Evolutionary conservation across 35 echinoderm and acorn worm species (phyloP).

Genomic region (Ophioderma brevispina): DNA sequence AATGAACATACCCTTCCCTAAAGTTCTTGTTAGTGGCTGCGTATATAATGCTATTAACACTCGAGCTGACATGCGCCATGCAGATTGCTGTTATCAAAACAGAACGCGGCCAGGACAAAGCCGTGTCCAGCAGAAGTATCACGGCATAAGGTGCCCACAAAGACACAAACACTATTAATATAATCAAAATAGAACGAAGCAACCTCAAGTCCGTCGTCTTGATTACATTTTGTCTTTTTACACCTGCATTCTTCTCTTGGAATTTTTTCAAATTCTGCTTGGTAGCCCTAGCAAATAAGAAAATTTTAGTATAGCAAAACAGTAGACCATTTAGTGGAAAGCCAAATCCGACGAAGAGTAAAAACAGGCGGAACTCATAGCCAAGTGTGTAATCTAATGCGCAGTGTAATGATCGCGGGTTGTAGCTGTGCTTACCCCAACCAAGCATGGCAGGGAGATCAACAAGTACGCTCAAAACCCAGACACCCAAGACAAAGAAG

Average conservation of each 20-base stretch:
- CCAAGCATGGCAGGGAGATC: constrained; percentile 62
- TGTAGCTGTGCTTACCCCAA: constrained; percentile 78
- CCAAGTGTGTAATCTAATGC: constrained; percentile 64
- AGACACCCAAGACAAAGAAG: constrained; percentile 25
- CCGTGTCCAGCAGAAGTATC: constrained; percentile 61
- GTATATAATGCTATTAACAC: constrained; percentile 82
- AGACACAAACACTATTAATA: constrained; percentile 66
- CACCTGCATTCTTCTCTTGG: background rate
- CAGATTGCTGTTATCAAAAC: constrained; percentile 49
- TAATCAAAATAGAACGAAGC: constrained; percentile 71
- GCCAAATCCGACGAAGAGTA: constrained; percentile 45
- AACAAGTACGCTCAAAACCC: constrained; percentile 57
- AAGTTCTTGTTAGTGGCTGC: constrained; percentile 74
- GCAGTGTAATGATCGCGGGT: constrained; percentile 68
- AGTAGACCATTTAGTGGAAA: constrained; percentile 27
- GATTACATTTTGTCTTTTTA: background rate
- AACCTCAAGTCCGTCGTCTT: constrained; percentile 50
- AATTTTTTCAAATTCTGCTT: background rate
- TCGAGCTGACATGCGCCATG: constrained; percentile 70
- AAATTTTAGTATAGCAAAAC: constrained; percentile 63
- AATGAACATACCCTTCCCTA: constrained; percentile 46
- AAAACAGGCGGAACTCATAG: constrained; percentile 75
- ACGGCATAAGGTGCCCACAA: constrained; percentile 83
- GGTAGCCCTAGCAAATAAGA: constrained; percentile 37
- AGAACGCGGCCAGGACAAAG: constrained; percentile 21